Evolutionary conservation across 1,140 invertebrate genomes (phyloP).

Genomic region (Galleria mellonella): DNA sequence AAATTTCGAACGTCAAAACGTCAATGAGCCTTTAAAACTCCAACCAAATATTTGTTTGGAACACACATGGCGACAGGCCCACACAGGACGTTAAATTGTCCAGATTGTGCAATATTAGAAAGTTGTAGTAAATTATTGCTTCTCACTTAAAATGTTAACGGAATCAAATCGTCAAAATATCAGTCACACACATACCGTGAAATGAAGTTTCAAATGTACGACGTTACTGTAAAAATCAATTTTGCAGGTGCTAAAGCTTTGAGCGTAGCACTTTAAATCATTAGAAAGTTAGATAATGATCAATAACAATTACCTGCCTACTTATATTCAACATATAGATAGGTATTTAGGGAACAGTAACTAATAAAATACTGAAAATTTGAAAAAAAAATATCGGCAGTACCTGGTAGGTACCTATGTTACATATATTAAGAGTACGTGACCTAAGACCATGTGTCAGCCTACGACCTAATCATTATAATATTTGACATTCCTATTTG

Average conservation of each 20-base stretch:
- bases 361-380: too few relatives aligned
- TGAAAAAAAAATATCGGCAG: too few relatives aligned
- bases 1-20: conserved; percentile 40
- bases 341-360: too few relatives aligned
- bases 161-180: conserved; percentile 45
- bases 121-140: conserved; percentile 26
- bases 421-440: too few relatives aligned
- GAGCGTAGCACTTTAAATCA: too few relatives aligned
- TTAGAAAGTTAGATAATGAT: too few relatives aligned
- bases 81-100: conserved; percentile 51
- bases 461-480: too few relatives aligned
- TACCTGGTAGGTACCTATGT: too few relatives aligned
- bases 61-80: conserved; percentile 49
- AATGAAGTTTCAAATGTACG: conserved; percentile 37
- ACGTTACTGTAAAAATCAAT: conserved; percentile 34
- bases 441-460: too few relatives aligned
- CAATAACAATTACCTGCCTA: too few relatives aligned
- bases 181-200: conserved; percentile 48
- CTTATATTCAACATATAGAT: too few relatives aligned
- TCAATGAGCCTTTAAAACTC: conserved; percentile 57
- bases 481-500: too few relatives aligned
- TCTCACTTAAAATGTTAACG: conserved; percentile 39
- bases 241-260: conserved; percentile 8
- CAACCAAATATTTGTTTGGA: conserved; percentile 57
- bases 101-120: conserved; percentile 50